Conservation (phyloP, 2,797 vertebrate species). For the Leptoclinus maculatus region DNA sequence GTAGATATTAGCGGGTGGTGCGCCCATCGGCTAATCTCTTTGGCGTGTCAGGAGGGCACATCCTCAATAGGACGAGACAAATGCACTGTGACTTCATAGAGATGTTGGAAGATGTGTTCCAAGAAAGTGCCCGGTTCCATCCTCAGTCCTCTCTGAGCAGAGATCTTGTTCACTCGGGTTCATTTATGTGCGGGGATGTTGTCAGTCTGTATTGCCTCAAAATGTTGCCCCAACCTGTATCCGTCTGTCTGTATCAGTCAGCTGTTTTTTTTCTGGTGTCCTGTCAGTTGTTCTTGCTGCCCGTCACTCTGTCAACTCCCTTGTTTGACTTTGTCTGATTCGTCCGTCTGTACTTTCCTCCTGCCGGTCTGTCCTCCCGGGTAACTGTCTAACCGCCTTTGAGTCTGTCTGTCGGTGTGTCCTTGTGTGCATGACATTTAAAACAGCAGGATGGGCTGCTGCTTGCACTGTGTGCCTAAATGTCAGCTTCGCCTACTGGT, state of each 20-base stretch:
- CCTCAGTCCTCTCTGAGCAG: not conserved
- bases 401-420: slow-evolving; percentile 27
- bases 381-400: slow-evolving; percentile 22
- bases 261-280: slow-evolving; percentile 7
- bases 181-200: slow-evolving; percentile 1
- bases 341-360: not conserved
- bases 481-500: slow-evolving; percentile 68
- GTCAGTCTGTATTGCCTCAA: slow-evolving; percentile 33
- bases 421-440: slow-evolving; percentile 73
- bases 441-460: slow-evolving; percentile 62
- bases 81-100: not conserved
- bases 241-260: slow-evolving; percentile 26
- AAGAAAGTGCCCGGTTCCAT: not conserved
- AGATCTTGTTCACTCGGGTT: not conserved
- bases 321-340: slow-evolving; percentile 36
- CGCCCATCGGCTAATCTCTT: not conserved
- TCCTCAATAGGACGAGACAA: not conserved
- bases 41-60: slow-evolving; percentile 14
- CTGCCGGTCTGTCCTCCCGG: slow-evolving; percentile 19
- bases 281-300: slow-evolving; percentile 32
- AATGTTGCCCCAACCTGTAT: slow-evolving; percentile 23
- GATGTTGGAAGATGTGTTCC: not conserved
- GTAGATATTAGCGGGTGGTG: too few species aligned
- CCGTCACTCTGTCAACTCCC: slow-evolving; percentile 25
- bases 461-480: slow-evolving; percentile 64